A percentile compares a stretch with the other conserved stretches of the same genome.
phyloP scores from a whole-genome alignment of 2,797 vertebrate species.

The Lacerta bilineata region DNA sequence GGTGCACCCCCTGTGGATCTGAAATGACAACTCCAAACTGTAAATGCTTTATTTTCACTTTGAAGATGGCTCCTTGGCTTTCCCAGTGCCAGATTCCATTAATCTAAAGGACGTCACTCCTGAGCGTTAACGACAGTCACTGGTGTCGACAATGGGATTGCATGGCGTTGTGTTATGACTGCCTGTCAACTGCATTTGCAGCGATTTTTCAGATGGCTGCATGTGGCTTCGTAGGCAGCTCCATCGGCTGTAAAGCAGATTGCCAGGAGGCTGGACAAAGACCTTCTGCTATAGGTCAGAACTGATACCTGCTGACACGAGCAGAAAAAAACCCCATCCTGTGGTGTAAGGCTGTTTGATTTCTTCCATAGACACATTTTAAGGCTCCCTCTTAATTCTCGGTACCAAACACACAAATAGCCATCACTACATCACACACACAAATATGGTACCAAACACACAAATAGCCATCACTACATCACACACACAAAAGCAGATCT shows the following conservation, averaged over 20 bases:
- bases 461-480: background rate
- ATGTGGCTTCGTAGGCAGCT: background rate
- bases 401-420: background rate
- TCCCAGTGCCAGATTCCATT: constrained; percentile 43
- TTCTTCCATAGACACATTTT: background rate
- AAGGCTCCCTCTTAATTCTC: background rate
- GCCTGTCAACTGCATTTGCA: constrained; percentile 21
- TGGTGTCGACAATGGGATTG: background rate
- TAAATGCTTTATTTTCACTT: constrained; percentile 2
- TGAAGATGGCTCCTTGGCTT: constrained; percentile 13
- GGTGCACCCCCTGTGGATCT: background rate
- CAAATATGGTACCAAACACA: background rate
- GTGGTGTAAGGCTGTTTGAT: background rate
- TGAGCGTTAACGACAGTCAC: constrained; percentile 14
- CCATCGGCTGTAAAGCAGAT: background rate
- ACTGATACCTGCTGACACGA: background rate
- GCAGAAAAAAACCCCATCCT: background rate
- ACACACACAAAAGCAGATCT: background rate
- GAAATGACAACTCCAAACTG: constrained; percentile 6
- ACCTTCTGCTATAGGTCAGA: background rate
- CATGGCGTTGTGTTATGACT: constrained; percentile 9
- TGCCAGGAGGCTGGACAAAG: constrained; percentile 4
- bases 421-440: too few species aligned
- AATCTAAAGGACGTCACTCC: background rate
- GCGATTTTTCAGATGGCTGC: constrained; percentile 22